Conservation (phyloP, 2,113 vertebrate species). For the Mus pahari region DNA sequence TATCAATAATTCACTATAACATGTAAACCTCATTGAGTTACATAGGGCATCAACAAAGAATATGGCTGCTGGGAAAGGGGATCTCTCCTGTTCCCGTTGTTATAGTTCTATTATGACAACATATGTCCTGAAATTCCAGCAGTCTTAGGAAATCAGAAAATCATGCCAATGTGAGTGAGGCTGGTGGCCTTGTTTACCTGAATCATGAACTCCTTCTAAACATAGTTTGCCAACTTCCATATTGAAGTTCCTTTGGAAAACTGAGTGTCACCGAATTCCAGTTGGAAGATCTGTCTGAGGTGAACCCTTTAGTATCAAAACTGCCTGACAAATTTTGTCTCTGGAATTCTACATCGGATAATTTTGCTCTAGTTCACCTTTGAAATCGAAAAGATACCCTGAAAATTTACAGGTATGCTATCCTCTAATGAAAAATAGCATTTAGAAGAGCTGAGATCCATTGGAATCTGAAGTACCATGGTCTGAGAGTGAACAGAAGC, state of each 20-base stretch:
- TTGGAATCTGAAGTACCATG: background rate
- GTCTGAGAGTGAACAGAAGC: background rate
- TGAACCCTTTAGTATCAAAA: background rate
- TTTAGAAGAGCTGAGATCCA: conserved; percentile 18
- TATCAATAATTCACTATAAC: background rate
- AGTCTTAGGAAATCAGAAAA: background rate
- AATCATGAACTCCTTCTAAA: conserved; percentile 4
- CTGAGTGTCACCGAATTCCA: background rate
- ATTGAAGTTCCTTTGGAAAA: background rate
- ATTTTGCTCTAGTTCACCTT: background rate
- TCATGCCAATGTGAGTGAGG: background rate
- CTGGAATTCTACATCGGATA: conserved; percentile 11
- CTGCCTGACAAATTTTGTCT: background rate
- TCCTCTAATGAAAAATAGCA: background rate
- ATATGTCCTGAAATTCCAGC: background rate
- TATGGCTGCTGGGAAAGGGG: background rate
- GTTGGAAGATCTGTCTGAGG: background rate
- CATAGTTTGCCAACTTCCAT: background rate
- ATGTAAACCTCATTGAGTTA: conserved; percentile 48
- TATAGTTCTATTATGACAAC: background rate
- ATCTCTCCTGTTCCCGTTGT: background rate
- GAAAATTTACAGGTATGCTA: background rate
- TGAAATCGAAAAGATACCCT: background rate
- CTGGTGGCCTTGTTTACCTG: background rate
- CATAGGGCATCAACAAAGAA: background rate